phyloP scores from a whole-genome alignment of 1,140 invertebrate genomes.

The Lithobius niger region DNA sequence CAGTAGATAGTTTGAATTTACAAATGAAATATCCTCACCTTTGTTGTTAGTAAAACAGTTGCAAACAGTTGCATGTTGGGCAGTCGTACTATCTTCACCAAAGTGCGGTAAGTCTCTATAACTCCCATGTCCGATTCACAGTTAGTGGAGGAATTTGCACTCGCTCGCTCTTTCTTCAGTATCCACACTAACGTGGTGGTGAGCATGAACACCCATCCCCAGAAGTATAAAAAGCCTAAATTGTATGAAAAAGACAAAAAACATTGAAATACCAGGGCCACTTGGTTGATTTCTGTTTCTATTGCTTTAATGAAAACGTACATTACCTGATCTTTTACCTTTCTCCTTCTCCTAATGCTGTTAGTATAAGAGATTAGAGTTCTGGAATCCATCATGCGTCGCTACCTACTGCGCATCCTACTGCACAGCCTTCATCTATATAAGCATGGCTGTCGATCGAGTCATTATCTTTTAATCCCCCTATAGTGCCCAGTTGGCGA shows the following conservation, averaged over 20 bases:
- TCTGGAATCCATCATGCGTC: too few relatives aligned
- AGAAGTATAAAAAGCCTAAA: conserved; percentile 83
- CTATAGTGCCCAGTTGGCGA: too few relatives aligned
- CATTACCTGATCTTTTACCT: too few relatives aligned
- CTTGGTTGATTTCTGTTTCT: too few relatives aligned
- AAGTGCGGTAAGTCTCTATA: conserved; percentile 64
- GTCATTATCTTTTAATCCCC: too few relatives aligned
- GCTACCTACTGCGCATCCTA: too few relatives aligned
- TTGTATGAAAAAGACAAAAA: conserved; percentile 20
- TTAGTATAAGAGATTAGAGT: too few relatives aligned
- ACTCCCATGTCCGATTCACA: conserved; percentile 43
- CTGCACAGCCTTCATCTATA: too few relatives aligned
- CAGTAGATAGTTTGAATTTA: not conserved
- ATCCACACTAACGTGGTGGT: conserved; percentile 80
- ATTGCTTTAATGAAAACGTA: too few relatives aligned
- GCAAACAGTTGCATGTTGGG: conserved; percentile 58
- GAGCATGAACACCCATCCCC: conserved; percentile 82
- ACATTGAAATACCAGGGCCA: too few relatives aligned
- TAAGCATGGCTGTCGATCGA: too few relatives aligned
- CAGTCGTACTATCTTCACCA: conserved; percentile 71
- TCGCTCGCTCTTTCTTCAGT: conserved; percentile 66
- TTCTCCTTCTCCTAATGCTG: too few relatives aligned
- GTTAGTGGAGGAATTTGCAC: conserved; percentile 34
- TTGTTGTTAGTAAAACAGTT: conserved; percentile 73
- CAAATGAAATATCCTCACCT: conserved; percentile 52